These are phyloP conservation scores for Melanotaenia pygmaea DNA, from an alignment of 2,797 vertebrate genomes.

Conservation along the genomic window DNA sequence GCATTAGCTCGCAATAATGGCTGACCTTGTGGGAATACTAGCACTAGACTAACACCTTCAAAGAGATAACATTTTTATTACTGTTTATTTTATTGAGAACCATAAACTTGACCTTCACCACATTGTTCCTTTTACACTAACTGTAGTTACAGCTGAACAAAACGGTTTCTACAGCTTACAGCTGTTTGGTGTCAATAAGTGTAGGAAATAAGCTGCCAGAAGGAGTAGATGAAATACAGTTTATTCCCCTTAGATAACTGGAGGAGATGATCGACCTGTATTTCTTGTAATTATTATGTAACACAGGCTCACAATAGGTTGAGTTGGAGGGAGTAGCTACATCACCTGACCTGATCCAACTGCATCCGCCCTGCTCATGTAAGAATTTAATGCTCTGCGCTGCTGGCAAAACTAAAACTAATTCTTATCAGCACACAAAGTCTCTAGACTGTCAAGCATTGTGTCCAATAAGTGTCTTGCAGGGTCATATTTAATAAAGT, in stretches of 20 bases:
- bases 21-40: neutral
- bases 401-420: no score
- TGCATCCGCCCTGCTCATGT: no score
- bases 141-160: neutral
- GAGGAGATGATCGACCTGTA: neutral
- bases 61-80: neutral
- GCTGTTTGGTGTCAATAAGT: neutral
- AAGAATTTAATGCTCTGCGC: no score
- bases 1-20: neutral
- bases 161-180: neutral
- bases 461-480: no score
- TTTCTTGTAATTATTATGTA: neutral
- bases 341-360: no score
- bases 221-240: neutral
- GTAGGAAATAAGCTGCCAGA: no score
- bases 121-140: neutral
- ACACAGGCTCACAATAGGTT: neutral
- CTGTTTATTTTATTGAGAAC: neutral
- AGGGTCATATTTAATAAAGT: no score
- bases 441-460: no score
- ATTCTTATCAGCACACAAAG: no score
- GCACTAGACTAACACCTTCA: neutral
- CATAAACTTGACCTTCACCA: neutral
- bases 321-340: no score
- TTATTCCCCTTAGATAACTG: neutral